Base-by-base conservation (phyloP, 2,888 invertebrate genomes). In the Tupiocoris notatus region DNA sequence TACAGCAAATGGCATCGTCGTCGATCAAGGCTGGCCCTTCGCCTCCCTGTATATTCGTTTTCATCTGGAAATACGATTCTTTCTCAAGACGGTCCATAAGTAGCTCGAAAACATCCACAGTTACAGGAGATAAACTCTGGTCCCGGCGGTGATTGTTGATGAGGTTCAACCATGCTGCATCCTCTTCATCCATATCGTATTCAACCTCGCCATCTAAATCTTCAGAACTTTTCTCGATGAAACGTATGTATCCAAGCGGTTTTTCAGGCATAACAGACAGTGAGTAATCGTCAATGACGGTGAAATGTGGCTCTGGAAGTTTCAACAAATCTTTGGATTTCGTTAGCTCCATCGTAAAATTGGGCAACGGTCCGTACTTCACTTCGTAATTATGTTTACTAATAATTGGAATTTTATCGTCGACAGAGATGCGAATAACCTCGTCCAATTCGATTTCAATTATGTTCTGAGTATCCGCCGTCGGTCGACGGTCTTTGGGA, bases 131-230 rank as follows among this genome's bases (percentile, higher is more conserved):
- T 39, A 94, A 83, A 0, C 90, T 90, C 71, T 90, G 89, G 59
- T 90, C 88, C 73, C 89, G 87, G 65, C 98, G 88, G 80, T 90
- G 88, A 81, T 94, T 92, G 84, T 99, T 98, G 80, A 96, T 91
- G 74, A 95, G 88, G 54, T 90, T 88, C 78, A 99, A 85, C 98
- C 98, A 99, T 0, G 95, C 94, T 16, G 93, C 92, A 82, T 99
- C 98, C 86, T 98, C 98, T 83, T 98, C 98, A 84, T 99, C 98
- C 81, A 98, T 92, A 86, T 98, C 98, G 86, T 98, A 99, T 84
- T 98, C 98, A 0, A 91, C 88, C 82, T 89, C 94, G 77, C 96
- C 95, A 83, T 98, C 97, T 23, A 98, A 85, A 83, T 98, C 97
- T 84, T 98, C 97, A 0, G 92, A 90, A 7, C 95, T 94, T 82